These are phyloP conservation scores for Ferdinandea cuprea DNA, from an alignment of 2,888 invertebrate species.

Conservation along the genomic window DNA sequence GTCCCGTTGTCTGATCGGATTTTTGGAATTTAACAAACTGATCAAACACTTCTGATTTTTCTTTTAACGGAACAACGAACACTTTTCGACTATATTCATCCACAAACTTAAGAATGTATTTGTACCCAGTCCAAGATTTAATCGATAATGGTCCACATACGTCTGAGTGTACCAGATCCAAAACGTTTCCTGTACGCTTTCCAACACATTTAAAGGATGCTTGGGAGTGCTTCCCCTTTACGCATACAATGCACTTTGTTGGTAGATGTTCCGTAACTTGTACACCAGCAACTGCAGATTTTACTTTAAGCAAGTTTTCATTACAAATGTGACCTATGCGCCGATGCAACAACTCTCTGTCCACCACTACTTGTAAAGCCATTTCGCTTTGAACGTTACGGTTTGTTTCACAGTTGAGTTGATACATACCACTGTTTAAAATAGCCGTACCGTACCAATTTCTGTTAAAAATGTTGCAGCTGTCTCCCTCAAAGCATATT, in stretches of 20 bases:
- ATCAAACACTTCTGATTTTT: constrained; percentile 71
- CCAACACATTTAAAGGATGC: too few species aligned
- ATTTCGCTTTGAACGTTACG: constrained; percentile 1
- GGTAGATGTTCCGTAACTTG: constrained; percentile 41
- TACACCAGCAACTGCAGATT: constrained; percentile 30
- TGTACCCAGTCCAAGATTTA: too few species aligned
- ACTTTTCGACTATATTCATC: constrained; percentile 77
- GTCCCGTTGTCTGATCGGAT: constrained; percentile 67
- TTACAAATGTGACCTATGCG: constrained; percentile 74
- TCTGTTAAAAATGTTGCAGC: constrained; percentile 50
- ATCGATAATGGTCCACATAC: too few species aligned
- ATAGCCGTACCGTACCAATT: constrained; percentile 27
- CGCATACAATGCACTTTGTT: constrained; percentile 71
- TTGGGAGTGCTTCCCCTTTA: constrained; percentile 77
- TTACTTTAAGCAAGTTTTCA: constrained; percentile 50
- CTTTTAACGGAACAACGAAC: constrained; percentile 54
- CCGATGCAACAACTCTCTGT: constrained; percentile 73
- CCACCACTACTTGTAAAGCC: too few species aligned
- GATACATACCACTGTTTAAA: constrained; percentile 47
- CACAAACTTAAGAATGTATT: constrained; percentile 79
- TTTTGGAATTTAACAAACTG: constrained; percentile 71
- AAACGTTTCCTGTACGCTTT: constrained; percentile 66
- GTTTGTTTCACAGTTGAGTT: constrained; percentile 1
- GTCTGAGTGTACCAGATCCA: constrained; percentile 79
- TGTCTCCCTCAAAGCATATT: constrained; percentile 36